phyloP scores from a whole-genome alignment of 2,113 vertebrate species.

The Stigmatopora argus region DNA sequence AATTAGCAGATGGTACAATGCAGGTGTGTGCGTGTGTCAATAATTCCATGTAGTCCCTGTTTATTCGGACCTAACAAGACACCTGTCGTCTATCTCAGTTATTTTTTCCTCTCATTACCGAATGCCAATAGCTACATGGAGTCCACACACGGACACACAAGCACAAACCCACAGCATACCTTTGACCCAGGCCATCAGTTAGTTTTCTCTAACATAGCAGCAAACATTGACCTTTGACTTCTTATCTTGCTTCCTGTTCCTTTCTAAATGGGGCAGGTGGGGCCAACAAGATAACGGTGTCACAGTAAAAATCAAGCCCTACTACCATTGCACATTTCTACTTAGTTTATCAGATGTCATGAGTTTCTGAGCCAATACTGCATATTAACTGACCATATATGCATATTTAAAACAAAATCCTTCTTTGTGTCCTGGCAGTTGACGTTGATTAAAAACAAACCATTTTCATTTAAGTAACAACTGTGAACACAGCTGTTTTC shows the following conservation, averaged over 20 bases:
- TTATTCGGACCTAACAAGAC: conserved; percentile 47
- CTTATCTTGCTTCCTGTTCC: conserved; percentile 54
- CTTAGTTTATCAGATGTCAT: conserved; percentile 30
- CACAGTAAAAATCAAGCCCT: conserved; percentile 31
- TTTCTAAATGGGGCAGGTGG: conserved; percentile 44
- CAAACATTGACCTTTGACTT: conserved; percentile 55
- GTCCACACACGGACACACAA: background rate
- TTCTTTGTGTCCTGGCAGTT: background rate
- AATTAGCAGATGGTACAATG: conserved; percentile 46
- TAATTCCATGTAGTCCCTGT: conserved; percentile 13
- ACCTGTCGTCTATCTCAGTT: conserved; percentile 59
- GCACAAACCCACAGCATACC: conserved; percentile 16
- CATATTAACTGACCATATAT: background rate
- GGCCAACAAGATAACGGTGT: conserved; percentile 48
- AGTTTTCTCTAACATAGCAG: conserved; percentile 35
- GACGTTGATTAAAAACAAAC: background rate
- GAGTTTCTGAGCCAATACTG: background rate
- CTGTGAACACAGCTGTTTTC: background rate
- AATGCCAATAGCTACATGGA: conserved; percentile 48
- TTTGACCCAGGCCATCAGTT: conserved; percentile 37
- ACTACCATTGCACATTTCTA: conserved; percentile 29
- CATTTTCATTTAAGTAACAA: background rate
- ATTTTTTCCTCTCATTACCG: conserved; percentile 63
- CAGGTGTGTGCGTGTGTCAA: conserved; percentile 25
- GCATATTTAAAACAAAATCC: background rate